A percentile compares a stretch with the other conserved stretches of the same genome.
These are phyloP conservation scores for Coilia nasus DNA, from an alignment of 2,797 vertebrate genomes.

Conservation along the genomic window DNA sequence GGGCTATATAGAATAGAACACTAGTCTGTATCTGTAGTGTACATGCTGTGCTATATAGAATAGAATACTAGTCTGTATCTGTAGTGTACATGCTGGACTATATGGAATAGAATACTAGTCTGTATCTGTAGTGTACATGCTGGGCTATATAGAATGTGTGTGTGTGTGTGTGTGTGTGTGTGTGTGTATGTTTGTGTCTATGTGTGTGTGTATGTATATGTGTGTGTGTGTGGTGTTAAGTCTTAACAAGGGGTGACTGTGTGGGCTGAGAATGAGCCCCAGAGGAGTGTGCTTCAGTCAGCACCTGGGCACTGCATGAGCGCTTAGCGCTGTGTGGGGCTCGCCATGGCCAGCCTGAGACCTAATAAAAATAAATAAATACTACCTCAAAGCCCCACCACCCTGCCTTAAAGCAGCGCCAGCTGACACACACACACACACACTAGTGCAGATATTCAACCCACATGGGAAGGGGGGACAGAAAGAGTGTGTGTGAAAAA, in stretches of 20 bases:
- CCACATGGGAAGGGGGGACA: not conserved
- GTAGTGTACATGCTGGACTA: too few species aligned
- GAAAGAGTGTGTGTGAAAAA: too few species aligned
- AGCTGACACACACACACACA: constrained; percentile 13
- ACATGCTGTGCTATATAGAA: too few species aligned
- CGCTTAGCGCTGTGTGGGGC: constrained; percentile 56
- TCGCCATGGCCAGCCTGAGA: constrained; percentile 38
- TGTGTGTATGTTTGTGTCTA: not conserved
- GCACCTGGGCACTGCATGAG: constrained; percentile 54
- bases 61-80: too few species aligned
- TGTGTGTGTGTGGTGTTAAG: constrained; percentile 38
- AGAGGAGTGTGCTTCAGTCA: constrained; percentile 62
- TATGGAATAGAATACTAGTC: too few species aligned
- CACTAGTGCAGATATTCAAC: not conserved
- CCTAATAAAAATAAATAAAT: constrained; percentile 64
- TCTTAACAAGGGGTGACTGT: constrained; percentile 57
- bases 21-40: too few species aligned
- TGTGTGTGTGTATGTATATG: too few species aligned
- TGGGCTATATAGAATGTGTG: too few species aligned
- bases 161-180: too few species aligned
- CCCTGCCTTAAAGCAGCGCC: constrained; percentile 45
- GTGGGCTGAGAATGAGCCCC: constrained; percentile 53
- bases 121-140: too few species aligned
- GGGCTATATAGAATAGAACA: too few species aligned
- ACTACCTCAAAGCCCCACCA: constrained; percentile 37